Evolutionary conservation across 2,888 invertebrate species (phyloP), one percentile per base, ranked within the genome.

Genomic region (Acanthopleura granulata): DNA sequence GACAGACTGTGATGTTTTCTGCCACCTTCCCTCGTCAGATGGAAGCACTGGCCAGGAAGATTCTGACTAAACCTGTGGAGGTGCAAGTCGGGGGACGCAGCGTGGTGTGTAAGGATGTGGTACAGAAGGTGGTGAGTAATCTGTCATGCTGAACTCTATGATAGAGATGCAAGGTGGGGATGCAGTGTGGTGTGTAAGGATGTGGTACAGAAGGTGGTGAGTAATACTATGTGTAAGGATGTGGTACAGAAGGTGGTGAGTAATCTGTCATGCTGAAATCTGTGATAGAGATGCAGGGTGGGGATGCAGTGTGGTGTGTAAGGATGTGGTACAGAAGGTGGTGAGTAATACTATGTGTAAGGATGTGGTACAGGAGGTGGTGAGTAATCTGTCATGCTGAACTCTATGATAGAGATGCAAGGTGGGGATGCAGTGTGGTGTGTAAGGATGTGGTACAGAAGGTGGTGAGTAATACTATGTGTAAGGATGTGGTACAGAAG

Each of bases 11-110:
- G 18, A 95, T 99, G 94, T 99, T 99, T 91, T 98, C 97, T 83
- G 99, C 99, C 0, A 99, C 99, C 0, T 99, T 99, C 90, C 99
- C 99, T 0, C 93, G 98, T 0, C 98, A 98, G 91, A 99, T 99
- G 99, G 99, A 99, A 91, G 99, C 98, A 0, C 91, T 99, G 16
- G 99, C 99, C 0, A 92, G 98, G 27, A 93, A 97, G 81, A 97
- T 98, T 84, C 92, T 99, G 11, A 95, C 95, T 82, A 96, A 96
- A 90, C 99, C 99, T 0, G 95, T 99, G 62, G 99, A 99, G 92
- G 96, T 99, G 15, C 88, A 91, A 82, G 92, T 99, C 3, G 98
- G 98, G 22, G 99, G 98, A 0, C 93, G 98, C 62, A 98, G 97
- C 77, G 94, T 99, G 0, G 99, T 99, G 0, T 99, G 98, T 91